A percentile compares a stretch with the other conserved stretches of the same genome.
These are phyloP conservation scores for Brachionus rubens DNA, from an alignment of 1,140 invertebrate species.

Conservation along the genomic window DNA sequence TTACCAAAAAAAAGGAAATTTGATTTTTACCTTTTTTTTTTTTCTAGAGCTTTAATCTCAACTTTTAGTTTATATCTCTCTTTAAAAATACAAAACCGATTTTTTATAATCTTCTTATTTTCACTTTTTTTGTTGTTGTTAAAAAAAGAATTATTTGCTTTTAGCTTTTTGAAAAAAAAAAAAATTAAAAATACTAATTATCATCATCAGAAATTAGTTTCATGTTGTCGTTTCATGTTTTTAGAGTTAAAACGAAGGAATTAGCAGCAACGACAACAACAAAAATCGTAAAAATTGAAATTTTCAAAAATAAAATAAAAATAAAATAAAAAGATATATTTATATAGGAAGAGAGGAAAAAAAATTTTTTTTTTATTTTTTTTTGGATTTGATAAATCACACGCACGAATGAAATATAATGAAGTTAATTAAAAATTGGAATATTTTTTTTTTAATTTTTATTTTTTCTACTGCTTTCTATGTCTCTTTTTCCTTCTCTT, in stretches of 20 bases:
- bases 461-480: not conserved
- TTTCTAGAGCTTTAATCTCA: too few relatives aligned
- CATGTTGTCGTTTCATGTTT: slow-evolving; percentile 32
- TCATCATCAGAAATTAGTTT: too few relatives aligned
- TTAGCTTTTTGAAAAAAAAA: too few relatives aligned
- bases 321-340: slow-evolving; percentile 24
- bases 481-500: slow-evolving; percentile 27
- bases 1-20: too few relatives aligned
- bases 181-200: too few relatives aligned
- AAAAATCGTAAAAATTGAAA: not conserved
- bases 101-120: too few relatives aligned
- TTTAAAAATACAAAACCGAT: too few relatives aligned
- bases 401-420: slow-evolving; percentile 45
- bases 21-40: not conserved
- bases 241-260: not conserved
- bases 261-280: too few relatives aligned
- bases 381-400: slow-evolving; percentile 39
- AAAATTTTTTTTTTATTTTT: not conserved
- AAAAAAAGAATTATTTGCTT: too few relatives aligned
- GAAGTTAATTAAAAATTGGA: slow-evolving; percentile 40
- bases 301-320: slow-evolving; percentile 8
- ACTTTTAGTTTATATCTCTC: too few relatives aligned
- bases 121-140: too few relatives aligned
- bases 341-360: slow-evolving; percentile 25
- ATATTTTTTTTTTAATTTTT: slow-evolving; percentile 8